Evolutionary conservation across 2,888 invertebrate genomes (phyloP).

Genomic region (Tenodera sinensis): DNA sequence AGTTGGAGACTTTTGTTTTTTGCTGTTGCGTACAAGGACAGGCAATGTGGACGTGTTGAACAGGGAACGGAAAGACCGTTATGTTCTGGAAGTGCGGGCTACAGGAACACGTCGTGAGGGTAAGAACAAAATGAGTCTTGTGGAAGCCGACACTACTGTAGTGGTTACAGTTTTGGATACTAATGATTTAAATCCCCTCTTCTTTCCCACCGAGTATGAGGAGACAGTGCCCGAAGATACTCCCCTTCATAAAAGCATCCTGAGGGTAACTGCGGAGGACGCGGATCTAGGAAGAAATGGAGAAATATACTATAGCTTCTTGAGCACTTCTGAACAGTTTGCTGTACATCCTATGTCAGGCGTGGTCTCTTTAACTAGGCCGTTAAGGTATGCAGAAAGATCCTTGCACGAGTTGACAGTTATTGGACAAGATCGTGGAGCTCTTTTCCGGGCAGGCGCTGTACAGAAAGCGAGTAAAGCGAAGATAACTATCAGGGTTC

Average conservation of each 20-base stretch:
- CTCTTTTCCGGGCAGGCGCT: slow-evolving; percentile 50
- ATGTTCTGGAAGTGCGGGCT: slow-evolving; percentile 73
- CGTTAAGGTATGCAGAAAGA: slow-evolving; percentile 66
- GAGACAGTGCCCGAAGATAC: slow-evolving; percentile 85
- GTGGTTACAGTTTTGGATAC: slow-evolving; percentile 73
- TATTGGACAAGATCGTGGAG: slow-evolving; percentile 82
- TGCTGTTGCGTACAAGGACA: slow-evolving; percentile 83
- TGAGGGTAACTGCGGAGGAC: slow-evolving; percentile 84
- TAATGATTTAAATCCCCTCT: slow-evolving; percentile 90
- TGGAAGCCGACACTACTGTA: slow-evolving; percentile 70
- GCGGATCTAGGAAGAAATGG: slow-evolving; percentile 95
- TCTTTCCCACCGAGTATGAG: slow-evolving; percentile 85
- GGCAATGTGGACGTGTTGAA: slow-evolving; percentile 85
- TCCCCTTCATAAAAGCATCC: slow-evolving; percentile 75
- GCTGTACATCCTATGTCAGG: slow-evolving; percentile 92
- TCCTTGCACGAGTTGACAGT: slow-evolving; percentile 71
- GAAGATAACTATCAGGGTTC: slow-evolving; percentile 69
- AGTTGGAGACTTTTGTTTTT: slow-evolving; percentile 93
- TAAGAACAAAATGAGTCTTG: slow-evolving; percentile 50
- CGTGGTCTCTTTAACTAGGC: slow-evolving; percentile 76
- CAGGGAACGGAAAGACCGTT: slow-evolving; percentile 83
- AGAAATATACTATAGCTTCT: slow-evolving; percentile 93
- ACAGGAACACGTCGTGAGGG: slow-evolving; percentile 57
- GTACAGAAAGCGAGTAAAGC: slow-evolving; percentile 67
- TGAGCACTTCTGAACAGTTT: slow-evolving; percentile 77